Percentiles rank a stretch among this genome's conserved stretches.
Conservation (phyloP, 2,113 vertebrate species). For the Zosterops borbonicus region DNA sequence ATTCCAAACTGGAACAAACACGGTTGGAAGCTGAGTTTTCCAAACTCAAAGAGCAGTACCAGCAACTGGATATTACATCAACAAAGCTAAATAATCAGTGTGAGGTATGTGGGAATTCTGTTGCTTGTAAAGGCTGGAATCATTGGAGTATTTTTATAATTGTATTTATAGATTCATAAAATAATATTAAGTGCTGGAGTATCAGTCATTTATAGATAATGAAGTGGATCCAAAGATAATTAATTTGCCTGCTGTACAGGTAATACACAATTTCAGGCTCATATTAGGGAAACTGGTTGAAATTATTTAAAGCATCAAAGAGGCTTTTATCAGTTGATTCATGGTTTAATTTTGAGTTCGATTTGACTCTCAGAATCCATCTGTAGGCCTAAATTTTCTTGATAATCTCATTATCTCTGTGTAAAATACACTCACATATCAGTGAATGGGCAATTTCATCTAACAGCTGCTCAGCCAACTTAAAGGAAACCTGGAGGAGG, state of each 20-base stretch:
- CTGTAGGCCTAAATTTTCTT: not conserved
- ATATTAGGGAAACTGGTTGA: not conserved
- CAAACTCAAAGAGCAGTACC: slow-evolving; percentile 92
- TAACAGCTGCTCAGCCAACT: slow-evolving; percentile 93
- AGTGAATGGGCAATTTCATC: not conserved
- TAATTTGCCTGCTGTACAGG: not conserved
- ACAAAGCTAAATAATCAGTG: slow-evolving; percentile 97
- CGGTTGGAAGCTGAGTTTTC: slow-evolving; percentile 95
- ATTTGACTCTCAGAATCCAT: not conserved
- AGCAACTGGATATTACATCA: slow-evolving; percentile 95
- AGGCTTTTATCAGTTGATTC: not conserved
- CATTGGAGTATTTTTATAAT: not conserved
- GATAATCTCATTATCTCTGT: not conserved
- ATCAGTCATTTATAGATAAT: not conserved
- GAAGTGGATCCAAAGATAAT: not conserved
- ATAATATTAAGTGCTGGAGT: not conserved
- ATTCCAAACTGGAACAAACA: slow-evolving; percentile 92
- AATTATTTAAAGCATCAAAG: not conserved
- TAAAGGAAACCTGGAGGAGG: slow-evolving; percentile 97
- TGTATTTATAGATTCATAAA: not conserved
- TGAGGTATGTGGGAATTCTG: slow-evolving; percentile 77
- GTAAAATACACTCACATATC: not conserved
- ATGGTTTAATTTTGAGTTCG: not conserved
- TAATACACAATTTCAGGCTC: not conserved
- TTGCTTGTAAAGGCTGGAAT: not conserved